A percentile compares a stretch with the other conserved stretches of the same genome.
These are phyloP conservation scores for Seriola rivoliana DNA, from an alignment of 2,113 vertebrate genomes.

Conservation along the genomic window DNA sequence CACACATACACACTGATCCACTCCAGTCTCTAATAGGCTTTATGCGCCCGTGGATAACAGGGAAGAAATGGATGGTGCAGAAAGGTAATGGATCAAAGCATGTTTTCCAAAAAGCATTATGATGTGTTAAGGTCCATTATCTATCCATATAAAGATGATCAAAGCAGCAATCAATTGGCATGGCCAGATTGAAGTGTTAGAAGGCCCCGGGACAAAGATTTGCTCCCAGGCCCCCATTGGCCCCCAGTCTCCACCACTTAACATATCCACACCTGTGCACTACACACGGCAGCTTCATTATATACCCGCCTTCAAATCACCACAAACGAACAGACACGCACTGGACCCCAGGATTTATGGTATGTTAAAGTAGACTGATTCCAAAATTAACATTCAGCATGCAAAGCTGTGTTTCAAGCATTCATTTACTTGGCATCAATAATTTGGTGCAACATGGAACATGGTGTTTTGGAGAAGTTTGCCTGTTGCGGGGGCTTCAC, in stretches of 20 bases:
- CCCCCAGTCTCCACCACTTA: neutral
- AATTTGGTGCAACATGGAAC: neutral
- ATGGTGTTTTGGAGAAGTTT: neutral
- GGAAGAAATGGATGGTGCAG: neutral
- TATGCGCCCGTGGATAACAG: neutral
- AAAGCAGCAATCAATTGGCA: slow-evolving; percentile 12
- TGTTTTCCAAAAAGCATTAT: slow-evolving; percentile 43
- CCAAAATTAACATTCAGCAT: neutral
- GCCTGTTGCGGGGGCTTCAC: neutral
- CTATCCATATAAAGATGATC: slow-evolving; percentile 31
- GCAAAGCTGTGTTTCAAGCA: neutral
- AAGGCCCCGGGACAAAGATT: neutral
- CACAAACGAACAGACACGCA: neutral
- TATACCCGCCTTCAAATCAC: neutral
- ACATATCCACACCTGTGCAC: neutral
- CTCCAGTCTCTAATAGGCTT: neutral
- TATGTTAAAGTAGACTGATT: too few relatives aligned
- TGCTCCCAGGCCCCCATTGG: neutral
- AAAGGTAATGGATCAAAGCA: slow-evolving; percentile 47
- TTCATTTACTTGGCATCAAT: neutral
- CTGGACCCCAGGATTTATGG: too few relatives aligned
- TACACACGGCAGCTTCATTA: neutral
- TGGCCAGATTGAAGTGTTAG: neutral
- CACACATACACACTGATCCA: neutral
- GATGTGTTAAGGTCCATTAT: slow-evolving; percentile 58